These are phyloP conservation scores for Atethmia centrago DNA, from an alignment of 2,888 invertebrate species.

Conservation along the genomic window DNA sequence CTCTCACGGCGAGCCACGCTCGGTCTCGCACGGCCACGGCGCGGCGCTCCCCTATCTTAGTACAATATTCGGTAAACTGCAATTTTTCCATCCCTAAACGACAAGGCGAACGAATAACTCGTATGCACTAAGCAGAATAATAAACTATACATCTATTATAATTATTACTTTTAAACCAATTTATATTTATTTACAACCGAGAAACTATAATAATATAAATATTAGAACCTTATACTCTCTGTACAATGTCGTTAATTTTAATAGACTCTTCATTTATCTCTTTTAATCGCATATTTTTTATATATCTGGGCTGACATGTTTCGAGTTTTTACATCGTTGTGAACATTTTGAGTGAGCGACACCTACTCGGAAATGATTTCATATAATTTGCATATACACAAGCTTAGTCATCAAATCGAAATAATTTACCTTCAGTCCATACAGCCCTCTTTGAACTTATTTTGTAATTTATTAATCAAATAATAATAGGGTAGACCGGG, in stretches of 20 bases:
- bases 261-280: conserved; percentile 74
- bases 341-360: conserved; percentile 30
- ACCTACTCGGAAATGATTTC: conserved; percentile 35
- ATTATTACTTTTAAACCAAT: conserved; percentile 74
- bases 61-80: conserved; percentile 60
- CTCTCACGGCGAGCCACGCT: conserved; percentile 13
- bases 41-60: conserved; percentile 32
- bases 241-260: conserved; percentile 81
- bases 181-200: conserved; percentile 82
- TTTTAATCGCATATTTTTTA: conserved; percentile 53
- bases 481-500: too few relatives aligned
- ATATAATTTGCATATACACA: conserved; percentile 43
- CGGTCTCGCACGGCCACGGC: too few relatives aligned
- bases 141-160: conserved; percentile 71
- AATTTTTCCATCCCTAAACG: conserved; percentile 55
- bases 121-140: conserved; percentile 69
- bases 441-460: conserved; percentile 29
- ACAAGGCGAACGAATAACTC: conserved; percentile 64
- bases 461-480: conserved; percentile 44
- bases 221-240: conserved; percentile 87
- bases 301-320: conserved; percentile 45
- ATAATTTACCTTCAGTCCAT: conserved; percentile 43
- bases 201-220: conserved; percentile 79
- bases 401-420: conserved; percentile 45
- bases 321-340: conserved; percentile 39